These are phyloP conservation scores for Hermaeophaga mercurialis DNA, from an alignment of 2,888 invertebrate genomes.

Conservation along the genomic window DNA sequence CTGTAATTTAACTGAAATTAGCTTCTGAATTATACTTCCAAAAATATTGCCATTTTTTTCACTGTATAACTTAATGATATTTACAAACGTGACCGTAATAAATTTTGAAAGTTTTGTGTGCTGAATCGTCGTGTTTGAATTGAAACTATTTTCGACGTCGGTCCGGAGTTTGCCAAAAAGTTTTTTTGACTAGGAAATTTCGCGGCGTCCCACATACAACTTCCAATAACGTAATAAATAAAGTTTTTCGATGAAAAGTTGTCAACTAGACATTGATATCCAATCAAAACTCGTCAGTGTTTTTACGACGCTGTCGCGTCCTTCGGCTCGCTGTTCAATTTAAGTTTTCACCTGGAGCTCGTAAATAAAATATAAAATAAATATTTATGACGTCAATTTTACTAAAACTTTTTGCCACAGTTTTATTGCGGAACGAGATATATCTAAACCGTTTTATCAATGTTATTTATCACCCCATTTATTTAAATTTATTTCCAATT, in stretches of 20 bases:
- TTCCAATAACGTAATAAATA: constrained; percentile 25
- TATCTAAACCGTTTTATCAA: neutral
- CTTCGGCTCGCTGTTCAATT: constrained; percentile 7
- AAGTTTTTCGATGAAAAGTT: constrained; percentile 36
- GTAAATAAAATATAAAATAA: constrained; percentile 23
- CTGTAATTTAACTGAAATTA: too few relatives aligned
- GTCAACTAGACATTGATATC: constrained; percentile 35
- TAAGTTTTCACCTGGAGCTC: constrained; percentile 22
- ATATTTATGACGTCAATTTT: constrained; percentile 19
- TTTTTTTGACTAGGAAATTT: constrained; percentile 9
- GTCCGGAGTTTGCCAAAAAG: neutral
- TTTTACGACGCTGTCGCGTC: constrained; percentile 22
- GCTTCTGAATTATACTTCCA: too few relatives aligned
- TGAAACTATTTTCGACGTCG: neutral
- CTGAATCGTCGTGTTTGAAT: neutral
- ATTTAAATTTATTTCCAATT: too few relatives aligned
- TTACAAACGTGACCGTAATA: neutral
- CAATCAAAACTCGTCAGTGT: constrained; percentile 38
- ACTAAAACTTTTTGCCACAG: constrained; percentile 2
- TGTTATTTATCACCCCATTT: too few relatives aligned
- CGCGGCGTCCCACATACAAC: constrained; percentile 7
- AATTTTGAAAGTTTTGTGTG: neutral
- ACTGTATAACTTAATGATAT: too few relatives aligned
- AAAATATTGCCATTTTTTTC: too few relatives aligned
- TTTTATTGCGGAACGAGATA: neutral